phyloP scores from a whole-genome alignment of 2,797 vertebrate genomes.

The Salarias fasciatus region DNA sequence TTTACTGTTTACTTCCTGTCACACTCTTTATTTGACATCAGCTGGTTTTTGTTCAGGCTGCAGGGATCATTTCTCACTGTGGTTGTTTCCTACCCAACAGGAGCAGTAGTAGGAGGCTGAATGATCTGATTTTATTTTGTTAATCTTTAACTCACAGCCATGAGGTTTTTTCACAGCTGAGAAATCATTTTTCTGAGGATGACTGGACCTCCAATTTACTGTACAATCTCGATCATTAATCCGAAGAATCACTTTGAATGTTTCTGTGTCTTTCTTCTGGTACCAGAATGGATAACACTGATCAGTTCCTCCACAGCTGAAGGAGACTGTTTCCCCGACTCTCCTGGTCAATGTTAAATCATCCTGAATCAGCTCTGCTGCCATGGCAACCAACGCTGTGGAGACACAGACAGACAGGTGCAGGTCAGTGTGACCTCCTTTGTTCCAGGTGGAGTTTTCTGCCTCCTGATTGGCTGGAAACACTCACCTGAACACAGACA shows the following conservation, averaged over 20 bases:
- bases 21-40: not conserved
- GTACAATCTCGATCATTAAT: not conserved
- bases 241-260: not conserved
- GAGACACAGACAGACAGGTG: not conserved
- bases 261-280: conserved; percentile 29
- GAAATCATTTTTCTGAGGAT: conserved; percentile 28
- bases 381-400: conserved; percentile 19
- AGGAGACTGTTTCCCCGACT: not conserved
- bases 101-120: conserved; percentile 33
- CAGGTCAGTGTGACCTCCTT: too few species aligned
- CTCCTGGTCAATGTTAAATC: conserved; percentile 28
- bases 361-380: conserved; percentile 26
- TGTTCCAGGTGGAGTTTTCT: too few species aligned
- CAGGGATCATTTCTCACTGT: conserved; percentile 31
- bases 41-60: conserved; percentile 38
- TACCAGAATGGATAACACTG: conserved; percentile 10
- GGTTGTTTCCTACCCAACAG: not conserved
- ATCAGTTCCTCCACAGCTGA: conserved; percentile 16
- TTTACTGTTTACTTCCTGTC: not conserved
- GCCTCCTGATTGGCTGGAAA: conserved; percentile 53
- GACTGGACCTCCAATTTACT: not conserved
- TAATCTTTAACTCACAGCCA: conserved; percentile 1
- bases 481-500: conserved; percentile 54
- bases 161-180: not conserved
- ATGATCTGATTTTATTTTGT: not conserved